These are phyloP conservation scores for Eospalax fontanierii DNA, from an alignment of 2,797 vertebrate species.

Conservation along the genomic window DNA sequence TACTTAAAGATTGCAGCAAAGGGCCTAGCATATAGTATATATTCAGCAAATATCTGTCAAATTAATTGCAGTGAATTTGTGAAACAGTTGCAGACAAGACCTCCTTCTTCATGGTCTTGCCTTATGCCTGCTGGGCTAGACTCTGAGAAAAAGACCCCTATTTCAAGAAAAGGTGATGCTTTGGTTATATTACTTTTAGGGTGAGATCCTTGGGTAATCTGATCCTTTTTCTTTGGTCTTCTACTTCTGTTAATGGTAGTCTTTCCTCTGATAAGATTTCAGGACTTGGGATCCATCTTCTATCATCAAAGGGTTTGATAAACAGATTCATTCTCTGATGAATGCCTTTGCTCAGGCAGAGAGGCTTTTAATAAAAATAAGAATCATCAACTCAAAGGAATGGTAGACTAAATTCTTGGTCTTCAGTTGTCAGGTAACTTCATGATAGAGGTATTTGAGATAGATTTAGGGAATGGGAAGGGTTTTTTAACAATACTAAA, in stretches of 20 bases:
- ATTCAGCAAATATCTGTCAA: constrained; percentile 51
- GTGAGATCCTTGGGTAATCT: not conserved
- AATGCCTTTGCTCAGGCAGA: not conserved
- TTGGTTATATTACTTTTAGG: not conserved
- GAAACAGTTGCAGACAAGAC: not conserved
- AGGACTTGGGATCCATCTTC: not conserved
- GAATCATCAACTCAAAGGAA: not conserved
- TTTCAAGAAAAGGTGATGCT: not conserved
- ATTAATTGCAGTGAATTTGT: constrained; percentile 19
- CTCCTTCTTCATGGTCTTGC: not conserved
- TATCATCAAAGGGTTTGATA: not conserved
- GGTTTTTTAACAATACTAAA: not conserved
- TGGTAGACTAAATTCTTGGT: not conserved
- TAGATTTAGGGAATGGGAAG: not conserved
- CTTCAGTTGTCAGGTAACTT: not conserved
- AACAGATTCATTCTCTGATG: not conserved
- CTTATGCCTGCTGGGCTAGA: not conserved
- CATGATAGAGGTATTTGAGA: not conserved
- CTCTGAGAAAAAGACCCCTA: not conserved
- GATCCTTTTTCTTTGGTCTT: not conserved
- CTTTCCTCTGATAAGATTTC: not conserved
- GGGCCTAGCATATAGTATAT: not conserved
- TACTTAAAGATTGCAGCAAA: not conserved
- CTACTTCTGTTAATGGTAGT: not conserved
- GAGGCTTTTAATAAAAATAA: constrained; percentile 3